Base-by-base conservation (phyloP, 2,113 vertebrate species). In the Plecotus auritus region DNA sequence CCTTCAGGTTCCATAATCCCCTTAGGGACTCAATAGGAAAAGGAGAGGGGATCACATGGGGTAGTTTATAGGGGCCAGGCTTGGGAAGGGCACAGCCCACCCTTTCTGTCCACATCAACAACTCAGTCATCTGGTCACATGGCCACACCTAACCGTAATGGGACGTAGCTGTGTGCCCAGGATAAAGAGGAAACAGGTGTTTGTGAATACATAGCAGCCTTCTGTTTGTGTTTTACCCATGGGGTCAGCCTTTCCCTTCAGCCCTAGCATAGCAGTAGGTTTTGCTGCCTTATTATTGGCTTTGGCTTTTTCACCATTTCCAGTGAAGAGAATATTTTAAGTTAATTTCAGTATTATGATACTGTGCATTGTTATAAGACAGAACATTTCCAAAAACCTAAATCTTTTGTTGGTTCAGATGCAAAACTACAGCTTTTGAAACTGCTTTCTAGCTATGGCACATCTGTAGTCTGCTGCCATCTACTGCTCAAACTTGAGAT, bases 81-180 rank as follows among this genome's bases (percentile, higher is more conserved):
- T 78, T 42, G 47, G 59, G 28, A 78, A 61, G 42, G 11, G 40
- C 20, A 26, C 28, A 18, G 40, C 28, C 30, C 8, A 32, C 3
- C 5, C 69, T 13, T 42, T 67, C 10, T 18, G 26, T 54, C 56
- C 40, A 30, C 8, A 3, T 54, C 35, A 5, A 18, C 11, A 23
- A 17, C 22, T 81, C 12, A 3, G 32, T 82, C n/a, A 10, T 37
- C 1, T 32, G 35, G 56, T 80, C 28, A 54, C 0, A 0, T 64
- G 84, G 30, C 84, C n/a, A 32, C 37, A 56, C 45, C n/a, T 84
- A 2, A 40, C 76, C 73, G 4, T 30, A 84, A 20, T 47, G 10
- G 51, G 3, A 9, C 6, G 28, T n/a, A 6, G 4, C 23, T 2
- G 0, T n/a, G n/a, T 64, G 32, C 11, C 22, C 17, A 0, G 22